Percentiles rank a stretch among this genome's conserved stretches.
These are phyloP conservation scores for Porites lobata DNA, from an alignment of 92 coral and sea anemone genomes.

Conservation along the genomic window DNA sequence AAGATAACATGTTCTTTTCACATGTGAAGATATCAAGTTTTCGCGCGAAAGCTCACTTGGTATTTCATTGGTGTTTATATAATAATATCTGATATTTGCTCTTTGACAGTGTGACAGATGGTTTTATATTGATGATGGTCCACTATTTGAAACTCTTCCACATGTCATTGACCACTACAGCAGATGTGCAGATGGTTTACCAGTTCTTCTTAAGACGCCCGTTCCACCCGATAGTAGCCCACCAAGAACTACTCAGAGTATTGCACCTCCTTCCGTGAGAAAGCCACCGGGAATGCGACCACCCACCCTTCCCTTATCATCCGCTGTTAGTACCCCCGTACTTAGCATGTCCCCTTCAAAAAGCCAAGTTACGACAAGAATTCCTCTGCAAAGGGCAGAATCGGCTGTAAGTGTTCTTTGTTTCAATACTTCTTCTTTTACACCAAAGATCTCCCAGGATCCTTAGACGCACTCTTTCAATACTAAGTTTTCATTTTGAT, in stretches of 20 bases:
- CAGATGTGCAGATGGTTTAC: conserved; percentile 94
- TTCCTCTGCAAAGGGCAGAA: conserved; percentile 32
- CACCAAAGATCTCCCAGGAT: no score
- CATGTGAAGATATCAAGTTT: no score
- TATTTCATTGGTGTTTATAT: no score
- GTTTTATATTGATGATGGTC: conserved; percentile 99
- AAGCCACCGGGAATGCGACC: conserved; percentile 52
- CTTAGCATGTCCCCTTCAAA: conserved; percentile 23
- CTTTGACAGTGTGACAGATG: conserved; percentile 86
- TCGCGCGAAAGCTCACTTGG: background rate
- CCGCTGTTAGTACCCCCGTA: conserved; percentile 52
- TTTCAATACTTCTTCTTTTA: no score
- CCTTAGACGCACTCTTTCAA: no score
- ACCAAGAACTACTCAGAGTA: conserved; percentile 71
- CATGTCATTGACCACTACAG: conserved; percentile 97
- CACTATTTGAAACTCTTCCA: conserved; percentile 96
- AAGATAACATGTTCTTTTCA: no score
- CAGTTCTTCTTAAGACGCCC: conserved; percentile 86
- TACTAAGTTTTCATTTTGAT: no score
- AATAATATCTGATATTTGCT: background rate
- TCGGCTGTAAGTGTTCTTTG: conserved; percentile 50
- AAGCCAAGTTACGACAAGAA: background rate
- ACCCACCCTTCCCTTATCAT: conserved; percentile 29
- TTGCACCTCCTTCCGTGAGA: conserved; percentile 43
- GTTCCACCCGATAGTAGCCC: conserved; percentile 90